Evolutionary conservation across 2,888 invertebrate genomes (phyloP), one percentile per base, ranked within the genome.

Genomic region (Drosophila subsilvestris): DNA sequence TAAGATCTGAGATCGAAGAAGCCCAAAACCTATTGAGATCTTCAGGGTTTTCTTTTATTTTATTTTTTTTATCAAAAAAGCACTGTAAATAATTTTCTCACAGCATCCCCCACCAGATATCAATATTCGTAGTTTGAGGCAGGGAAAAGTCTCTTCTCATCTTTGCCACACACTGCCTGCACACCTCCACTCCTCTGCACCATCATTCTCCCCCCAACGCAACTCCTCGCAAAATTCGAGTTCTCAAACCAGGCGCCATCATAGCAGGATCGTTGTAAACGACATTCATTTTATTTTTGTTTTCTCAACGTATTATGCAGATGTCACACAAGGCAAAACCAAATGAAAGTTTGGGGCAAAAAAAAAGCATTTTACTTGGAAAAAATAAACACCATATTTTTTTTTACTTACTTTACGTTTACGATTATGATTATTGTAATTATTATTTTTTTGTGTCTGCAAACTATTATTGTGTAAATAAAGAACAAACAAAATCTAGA

Each of bases 401-500:
- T 60, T 65, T 65, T 65, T 66, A 63, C 63, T 42, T 54, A 66
- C 55, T 22, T 65, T 55, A 65, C 43, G 68, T 56, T 57, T 49
- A 68, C 68, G 67, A 67, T 59, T 59, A 58, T 51, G 45, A n/a
- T 58, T 68, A 57, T 68, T 59, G 50, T 57, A 67, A 60, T 70
- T 69, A 67, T 60, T 68, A 71, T 70, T 70, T 70, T 70, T 68
- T 71, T 48, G 68, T 70, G 60, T 70, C 70, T 59, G 68, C 68
- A 37, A 67, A 67, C 69, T 65, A 65, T 67, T 54, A 69, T 63
- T 70, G 50, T 56, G 56, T 65, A 65, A 65, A 65, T 65, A 65
- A 65, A 65, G 55, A 65, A 37, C 54, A 55, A 49, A 43, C 27
- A 20, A 45, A 42, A 63, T 51, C 62, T 32, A 66, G 43, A 54